These are phyloP conservation scores for Ondatra zibethicus DNA, from an alignment of 2,113 vertebrate genomes.

Conservation along the genomic window DNA sequence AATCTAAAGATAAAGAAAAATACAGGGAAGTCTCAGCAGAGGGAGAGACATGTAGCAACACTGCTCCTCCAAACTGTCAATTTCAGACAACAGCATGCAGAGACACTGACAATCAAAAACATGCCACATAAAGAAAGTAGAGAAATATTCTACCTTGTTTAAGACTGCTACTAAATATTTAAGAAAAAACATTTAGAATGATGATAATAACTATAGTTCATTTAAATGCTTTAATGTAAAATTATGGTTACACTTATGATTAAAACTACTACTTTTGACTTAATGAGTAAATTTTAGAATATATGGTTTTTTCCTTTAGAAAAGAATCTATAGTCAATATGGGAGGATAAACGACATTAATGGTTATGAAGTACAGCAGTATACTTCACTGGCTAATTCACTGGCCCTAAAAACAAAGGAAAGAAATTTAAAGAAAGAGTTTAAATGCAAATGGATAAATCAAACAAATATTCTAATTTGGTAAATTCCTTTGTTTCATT, in stretches of 20 bases:
- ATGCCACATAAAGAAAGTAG: background rate
- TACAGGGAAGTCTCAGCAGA: background rate
- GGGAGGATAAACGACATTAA: background rate
- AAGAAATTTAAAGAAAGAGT: background rate
- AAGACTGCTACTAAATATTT: background rate
- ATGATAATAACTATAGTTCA: background rate
- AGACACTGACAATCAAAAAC: background rate
- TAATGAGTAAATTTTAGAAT: background rate
- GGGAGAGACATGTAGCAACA: background rate
- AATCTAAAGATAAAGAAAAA: conserved; percentile 1
- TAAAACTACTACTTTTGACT: background rate
- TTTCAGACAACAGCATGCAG: background rate
- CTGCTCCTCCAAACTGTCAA: background rate
- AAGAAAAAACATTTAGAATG: background rate
- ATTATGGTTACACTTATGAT: background rate
- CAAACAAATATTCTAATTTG: background rate
- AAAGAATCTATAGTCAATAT: background rate
- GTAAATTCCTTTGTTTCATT: background rate
- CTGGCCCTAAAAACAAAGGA: background rate
- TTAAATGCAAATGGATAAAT: background rate
- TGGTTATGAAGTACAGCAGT: background rate
- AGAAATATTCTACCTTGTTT: background rate
- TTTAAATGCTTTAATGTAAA: background rate
- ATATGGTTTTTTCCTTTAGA: background rate
- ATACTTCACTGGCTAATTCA: background rate